A percentile compares a stretch with the other conserved stretches of the same genome.
These are phyloP conservation scores for Pteruthius melanotis DNA, from an alignment of 2,113 vertebrate species.

Conservation along the genomic window DNA sequence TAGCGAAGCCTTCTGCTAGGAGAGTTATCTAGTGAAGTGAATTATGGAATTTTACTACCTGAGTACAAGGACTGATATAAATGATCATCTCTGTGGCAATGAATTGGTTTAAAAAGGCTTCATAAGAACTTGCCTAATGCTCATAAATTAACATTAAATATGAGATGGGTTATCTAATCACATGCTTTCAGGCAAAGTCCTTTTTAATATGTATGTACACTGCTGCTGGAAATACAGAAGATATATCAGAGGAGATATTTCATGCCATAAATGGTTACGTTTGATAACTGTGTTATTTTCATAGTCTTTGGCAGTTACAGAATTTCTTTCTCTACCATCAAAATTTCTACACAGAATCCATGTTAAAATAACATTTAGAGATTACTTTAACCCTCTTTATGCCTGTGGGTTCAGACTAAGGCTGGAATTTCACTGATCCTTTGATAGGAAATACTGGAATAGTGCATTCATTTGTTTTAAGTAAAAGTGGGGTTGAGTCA, in stretches of 20 bases:
- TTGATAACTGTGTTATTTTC: neutral
- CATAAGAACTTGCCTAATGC: constrained; percentile 62
- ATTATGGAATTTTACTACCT: constrained; percentile 66
- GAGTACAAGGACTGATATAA: constrained; percentile 50
- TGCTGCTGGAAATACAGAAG: constrained; percentile 20
- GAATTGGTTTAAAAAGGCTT: constrained; percentile 59
- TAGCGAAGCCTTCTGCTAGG: constrained; percentile 29
- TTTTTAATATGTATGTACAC: constrained; percentile 58
- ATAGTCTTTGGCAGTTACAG: neutral
- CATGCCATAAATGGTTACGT: neutral
- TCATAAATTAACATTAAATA: constrained; percentile 70
- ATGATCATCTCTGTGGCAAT: constrained; percentile 44
- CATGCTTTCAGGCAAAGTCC: constrained; percentile 48
- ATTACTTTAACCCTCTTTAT: neutral
- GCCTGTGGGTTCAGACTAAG: neutral
- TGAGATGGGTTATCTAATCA: constrained; percentile 50
- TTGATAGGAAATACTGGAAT: neutral
- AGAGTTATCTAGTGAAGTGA: constrained; percentile 56
- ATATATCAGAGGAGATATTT: constrained; percentile 21
- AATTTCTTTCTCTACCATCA: neutral
- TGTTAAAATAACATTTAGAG: neutral
- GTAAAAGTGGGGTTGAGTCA: neutral
- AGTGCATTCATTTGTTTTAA: neutral
- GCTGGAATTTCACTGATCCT: neutral
- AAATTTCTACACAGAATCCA: neutral